A percentile compares a stretch with the other conserved stretches of the same genome.
Conservation (phyloP, 2,113 vertebrate genomes). For the Crotophaga sulcirostris region DNA sequence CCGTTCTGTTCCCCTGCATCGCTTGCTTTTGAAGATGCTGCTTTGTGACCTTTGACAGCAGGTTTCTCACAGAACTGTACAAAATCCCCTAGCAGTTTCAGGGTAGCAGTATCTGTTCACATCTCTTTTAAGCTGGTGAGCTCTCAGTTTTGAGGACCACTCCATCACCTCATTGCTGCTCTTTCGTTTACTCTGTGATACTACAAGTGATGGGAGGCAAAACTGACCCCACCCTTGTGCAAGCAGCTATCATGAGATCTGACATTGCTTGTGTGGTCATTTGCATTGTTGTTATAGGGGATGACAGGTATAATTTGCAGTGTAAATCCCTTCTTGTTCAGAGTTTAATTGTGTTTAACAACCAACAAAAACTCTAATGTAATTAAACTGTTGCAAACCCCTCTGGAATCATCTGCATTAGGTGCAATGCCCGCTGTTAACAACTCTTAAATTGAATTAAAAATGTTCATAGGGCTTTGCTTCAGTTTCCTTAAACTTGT, state of each 20-base stretch:
- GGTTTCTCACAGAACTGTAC: background rate
- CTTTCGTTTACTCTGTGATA: background rate
- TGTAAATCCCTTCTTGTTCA: background rate
- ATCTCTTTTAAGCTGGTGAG: background rate
- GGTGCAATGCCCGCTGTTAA: background rate
- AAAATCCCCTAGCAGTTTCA: background rate
- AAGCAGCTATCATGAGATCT: background rate
- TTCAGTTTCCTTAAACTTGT: background rate
- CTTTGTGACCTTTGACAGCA: background rate
- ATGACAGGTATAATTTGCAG: background rate
- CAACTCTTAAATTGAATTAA: background rate
- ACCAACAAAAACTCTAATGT: background rate
- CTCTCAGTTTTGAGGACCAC: background rate
- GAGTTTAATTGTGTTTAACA: conserved; percentile 8
- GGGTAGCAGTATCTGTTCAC: background rate
- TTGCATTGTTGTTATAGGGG: background rate
- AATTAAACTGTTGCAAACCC: background rate
- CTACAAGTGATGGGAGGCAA: background rate
- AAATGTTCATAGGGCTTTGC: background rate
- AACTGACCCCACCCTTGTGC: background rate
- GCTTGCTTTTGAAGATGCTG: background rate
- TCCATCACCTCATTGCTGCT: background rate
- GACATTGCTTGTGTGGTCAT: background rate
- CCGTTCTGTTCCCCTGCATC: background rate
- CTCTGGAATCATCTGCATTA: background rate